A percentile compares a stretch with the other conserved stretches of the same genome.
phyloP scores from a whole-genome alignment of 2,888 invertebrate genomes.

The Gnatocerus cornutus region DNA sequence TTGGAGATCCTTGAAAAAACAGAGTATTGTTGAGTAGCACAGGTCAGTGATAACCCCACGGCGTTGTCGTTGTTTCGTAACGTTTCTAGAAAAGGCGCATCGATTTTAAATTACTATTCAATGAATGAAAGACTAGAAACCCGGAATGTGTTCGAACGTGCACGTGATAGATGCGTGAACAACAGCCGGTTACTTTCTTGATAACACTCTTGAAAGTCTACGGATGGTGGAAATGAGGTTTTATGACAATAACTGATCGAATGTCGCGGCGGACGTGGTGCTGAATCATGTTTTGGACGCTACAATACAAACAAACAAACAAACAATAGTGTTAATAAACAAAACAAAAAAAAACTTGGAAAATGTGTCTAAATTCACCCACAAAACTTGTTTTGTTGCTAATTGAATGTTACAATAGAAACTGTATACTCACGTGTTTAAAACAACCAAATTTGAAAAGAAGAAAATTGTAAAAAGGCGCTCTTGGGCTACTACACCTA shows the following conservation, averaged over 20 bases:
- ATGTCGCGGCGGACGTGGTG: too few species aligned
- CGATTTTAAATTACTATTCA: background rate
- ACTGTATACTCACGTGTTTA: conserved; percentile 13
- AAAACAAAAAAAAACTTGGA: too few species aligned
- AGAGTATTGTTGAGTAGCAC: too few species aligned
- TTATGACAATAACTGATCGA: background rate
- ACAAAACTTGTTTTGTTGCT: background rate
- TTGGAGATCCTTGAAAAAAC: conserved; percentile 6
- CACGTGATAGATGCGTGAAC: conserved; percentile 39
- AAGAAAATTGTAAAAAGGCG: conserved; percentile 15
- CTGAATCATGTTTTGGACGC: too few species aligned
- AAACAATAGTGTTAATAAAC: conserved; percentile 3
- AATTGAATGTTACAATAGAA: background rate
- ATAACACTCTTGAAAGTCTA: conserved; percentile 8
- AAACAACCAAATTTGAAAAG: conserved; percentile 14
- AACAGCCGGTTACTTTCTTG: conserved; percentile 39
- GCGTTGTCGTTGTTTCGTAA: too few species aligned
- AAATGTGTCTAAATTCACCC: background rate
- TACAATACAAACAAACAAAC: too few species aligned
- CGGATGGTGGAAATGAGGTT: background rate
- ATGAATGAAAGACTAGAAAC: background rate
- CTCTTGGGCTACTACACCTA: conserved; percentile 27
- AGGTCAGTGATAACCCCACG: too few species aligned
- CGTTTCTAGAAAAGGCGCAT: too few species aligned
- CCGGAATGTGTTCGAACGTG: conserved; percentile 15